These are phyloP conservation scores for Horisme vitalbata DNA, from an alignment of 2,888 invertebrate genomes.

Conservation along the genomic window DNA sequence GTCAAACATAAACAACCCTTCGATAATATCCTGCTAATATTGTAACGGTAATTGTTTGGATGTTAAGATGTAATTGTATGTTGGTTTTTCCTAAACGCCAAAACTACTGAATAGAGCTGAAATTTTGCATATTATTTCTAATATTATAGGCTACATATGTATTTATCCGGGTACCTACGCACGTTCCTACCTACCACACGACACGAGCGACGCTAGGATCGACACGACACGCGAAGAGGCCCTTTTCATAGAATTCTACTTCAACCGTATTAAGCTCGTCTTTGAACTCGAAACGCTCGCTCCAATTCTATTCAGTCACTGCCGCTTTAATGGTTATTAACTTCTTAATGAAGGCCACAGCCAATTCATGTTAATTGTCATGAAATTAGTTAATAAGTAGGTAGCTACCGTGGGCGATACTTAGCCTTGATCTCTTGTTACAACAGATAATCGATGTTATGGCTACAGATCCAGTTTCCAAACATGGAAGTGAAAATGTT, in stretches of 20 bases:
- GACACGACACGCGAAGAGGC: too few relatives aligned
- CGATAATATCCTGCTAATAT: too few relatives aligned
- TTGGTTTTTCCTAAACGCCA: too few relatives aligned
- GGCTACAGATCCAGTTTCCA: slow-evolving; percentile 29
- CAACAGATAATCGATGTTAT: slow-evolving; percentile 37
- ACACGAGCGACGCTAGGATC: too few relatives aligned
- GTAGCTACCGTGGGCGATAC: slow-evolving; percentile 48
- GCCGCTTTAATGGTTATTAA: slow-evolving; percentile 35
- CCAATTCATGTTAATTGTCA: slow-evolving; percentile 57
- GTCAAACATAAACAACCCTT: too few relatives aligned
- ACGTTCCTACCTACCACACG: too few relatives aligned
- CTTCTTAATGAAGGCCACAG: slow-evolving; percentile 44
- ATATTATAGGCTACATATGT: too few relatives aligned
- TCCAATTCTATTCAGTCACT: slow-evolving; percentile 26
- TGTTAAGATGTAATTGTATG: too few relatives aligned
- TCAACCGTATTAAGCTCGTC: slow-evolving; percentile 18
- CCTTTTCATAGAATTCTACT: slow-evolving; percentile 12
- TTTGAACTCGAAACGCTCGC: slow-evolving; percentile 21
- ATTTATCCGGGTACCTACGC: too few relatives aligned
- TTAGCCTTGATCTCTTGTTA: slow-evolving; percentile 57
- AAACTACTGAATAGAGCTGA: too few relatives aligned
- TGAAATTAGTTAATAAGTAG: slow-evolving; percentile 59
- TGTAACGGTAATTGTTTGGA: too few relatives aligned
- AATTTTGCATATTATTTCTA: too few relatives aligned
- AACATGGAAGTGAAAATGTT: slow-evolving; percentile 23